Conservation (phyloP, 2,113 vertebrate genomes). For the Tragelaphus buxtoni region DNA sequence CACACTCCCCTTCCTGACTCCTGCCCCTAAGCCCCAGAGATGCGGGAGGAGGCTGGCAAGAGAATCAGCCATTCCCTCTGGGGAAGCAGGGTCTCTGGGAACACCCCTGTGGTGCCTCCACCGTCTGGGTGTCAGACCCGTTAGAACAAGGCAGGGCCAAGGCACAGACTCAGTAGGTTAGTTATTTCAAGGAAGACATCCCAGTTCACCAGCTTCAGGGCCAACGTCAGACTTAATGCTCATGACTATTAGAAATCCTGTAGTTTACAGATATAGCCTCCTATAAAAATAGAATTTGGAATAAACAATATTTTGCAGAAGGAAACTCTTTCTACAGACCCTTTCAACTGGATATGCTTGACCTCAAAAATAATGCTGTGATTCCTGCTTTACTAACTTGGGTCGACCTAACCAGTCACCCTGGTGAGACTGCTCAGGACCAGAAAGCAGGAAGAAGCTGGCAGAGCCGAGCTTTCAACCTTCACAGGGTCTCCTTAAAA, state of each 20-base stretch:
- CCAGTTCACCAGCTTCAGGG: background rate
- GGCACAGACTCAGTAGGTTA: background rate
- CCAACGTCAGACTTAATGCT: background rate
- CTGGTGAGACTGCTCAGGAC: background rate
- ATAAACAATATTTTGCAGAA: background rate
- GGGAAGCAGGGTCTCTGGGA: background rate
- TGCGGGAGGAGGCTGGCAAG: background rate
- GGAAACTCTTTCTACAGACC: background rate
- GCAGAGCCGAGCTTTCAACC: background rate
- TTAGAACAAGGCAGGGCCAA: background rate
- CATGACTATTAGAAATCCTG: background rate
- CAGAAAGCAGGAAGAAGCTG: background rate
- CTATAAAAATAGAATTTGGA: background rate
- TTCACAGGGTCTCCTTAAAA: background rate
- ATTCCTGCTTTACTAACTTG: background rate
- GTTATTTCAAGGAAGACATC: background rate
- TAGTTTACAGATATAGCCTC: background rate
- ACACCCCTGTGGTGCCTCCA: too few relatives aligned
- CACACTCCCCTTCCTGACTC: too few relatives aligned
- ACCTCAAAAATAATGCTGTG: background rate
- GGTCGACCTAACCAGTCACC: background rate
- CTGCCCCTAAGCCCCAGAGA: background rate
- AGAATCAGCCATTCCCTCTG: background rate
- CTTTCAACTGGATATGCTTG: background rate
- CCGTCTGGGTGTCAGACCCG: fast-evolving